Base-by-base conservation (phyloP, 2,113 vertebrate genomes). In the Alligator mississippiensis region DNA sequence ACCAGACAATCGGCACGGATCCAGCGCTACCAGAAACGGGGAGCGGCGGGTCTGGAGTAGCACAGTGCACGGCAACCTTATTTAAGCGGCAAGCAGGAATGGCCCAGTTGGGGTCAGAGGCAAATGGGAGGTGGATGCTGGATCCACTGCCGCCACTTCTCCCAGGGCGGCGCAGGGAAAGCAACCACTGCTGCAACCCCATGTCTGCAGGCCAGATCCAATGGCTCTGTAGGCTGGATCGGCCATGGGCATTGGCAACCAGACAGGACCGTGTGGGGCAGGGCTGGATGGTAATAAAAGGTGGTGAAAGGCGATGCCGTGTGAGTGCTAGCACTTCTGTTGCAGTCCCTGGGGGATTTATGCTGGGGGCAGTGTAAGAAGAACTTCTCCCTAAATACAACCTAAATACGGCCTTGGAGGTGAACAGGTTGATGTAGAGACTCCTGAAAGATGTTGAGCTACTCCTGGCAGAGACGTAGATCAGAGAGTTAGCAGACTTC, bases 291-390 rank as follows among this genome's bases (percentile, higher is more conserved):
- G 3, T 57, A 4, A 28, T 34, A 66, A 34, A 79, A 55, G 63
- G 18, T 4, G 25, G n/a, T 24, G 59, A 47, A 72, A 22, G 21
- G 70, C 21, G 24, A 21, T 38, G 70, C 70, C n/a, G 63, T 47
- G 88, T 57, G 88, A 70, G 58, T 17, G 4, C 34, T 54, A 87
- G 5, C 75, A 54, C 47, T n/a, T 61, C 63, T 1, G 0, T 57
- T 86, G 63, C 21, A 2, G 60, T 58, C 87, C 12, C 77, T 62
- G 75, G 30, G 68, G 34, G 34, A 34, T 34, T 34, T 34, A 34
- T 34, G 34, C 34, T 34, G 34, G 34, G 4, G n/a, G 30, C 0
- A 0, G 3, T 25, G 38, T 79, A 75, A 87, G 58, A 47, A 38
- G 54, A 79, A 28, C 60, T 88, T 81, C 66, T 62, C 60, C 77